These are phyloP conservation scores for Plagodis dolabraria DNA, from an alignment of 2,888 invertebrate genomes.

Conservation along the genomic window DNA sequence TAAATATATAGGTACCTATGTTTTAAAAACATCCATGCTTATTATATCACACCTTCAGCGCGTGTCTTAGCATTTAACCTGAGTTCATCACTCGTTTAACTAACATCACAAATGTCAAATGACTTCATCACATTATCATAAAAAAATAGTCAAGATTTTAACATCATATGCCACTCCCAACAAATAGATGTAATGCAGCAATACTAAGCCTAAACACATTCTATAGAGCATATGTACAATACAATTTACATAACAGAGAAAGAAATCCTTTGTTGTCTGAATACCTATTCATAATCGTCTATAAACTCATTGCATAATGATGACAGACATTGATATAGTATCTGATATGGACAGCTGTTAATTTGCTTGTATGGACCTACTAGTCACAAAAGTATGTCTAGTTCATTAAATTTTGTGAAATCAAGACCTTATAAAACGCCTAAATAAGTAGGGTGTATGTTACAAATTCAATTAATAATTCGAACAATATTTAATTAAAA, in stretches of 20 bases:
- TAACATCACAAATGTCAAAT: conserved; percentile 58
- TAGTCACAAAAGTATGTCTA: not conserved
- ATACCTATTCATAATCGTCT: conserved; percentile 64
- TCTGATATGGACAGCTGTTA: conserved; percentile 20
- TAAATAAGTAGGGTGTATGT: too few species aligned
- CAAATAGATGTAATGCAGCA: conserved; percentile 59
- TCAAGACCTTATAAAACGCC: too few species aligned
- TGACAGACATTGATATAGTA: conserved; percentile 31
- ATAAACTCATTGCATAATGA: conserved; percentile 56
- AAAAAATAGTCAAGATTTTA: conserved; percentile 33
- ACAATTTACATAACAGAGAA: conserved; percentile 68
- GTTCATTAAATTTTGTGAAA: not conserved
- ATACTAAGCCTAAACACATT: conserved; percentile 61
- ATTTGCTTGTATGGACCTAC: conserved; percentile 11
- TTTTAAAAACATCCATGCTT: conserved; percentile 5
- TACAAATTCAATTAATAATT: too few species aligned
- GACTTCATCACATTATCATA: conserved; percentile 67
- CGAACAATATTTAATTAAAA: too few species aligned
- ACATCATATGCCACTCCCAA: conserved; percentile 58
- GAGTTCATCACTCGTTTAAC: conserved; percentile 39
- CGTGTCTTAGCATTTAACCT: conserved; percentile 23
- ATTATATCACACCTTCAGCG: conserved; percentile 14
- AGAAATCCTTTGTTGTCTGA: conserved; percentile 76
- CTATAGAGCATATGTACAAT: conserved; percentile 56
- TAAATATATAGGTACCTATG: too few species aligned